phyloP scores from a whole-genome alignment of 92 coral and sea anemone genomes.

The Umimayanthus kanabou region DNA sequence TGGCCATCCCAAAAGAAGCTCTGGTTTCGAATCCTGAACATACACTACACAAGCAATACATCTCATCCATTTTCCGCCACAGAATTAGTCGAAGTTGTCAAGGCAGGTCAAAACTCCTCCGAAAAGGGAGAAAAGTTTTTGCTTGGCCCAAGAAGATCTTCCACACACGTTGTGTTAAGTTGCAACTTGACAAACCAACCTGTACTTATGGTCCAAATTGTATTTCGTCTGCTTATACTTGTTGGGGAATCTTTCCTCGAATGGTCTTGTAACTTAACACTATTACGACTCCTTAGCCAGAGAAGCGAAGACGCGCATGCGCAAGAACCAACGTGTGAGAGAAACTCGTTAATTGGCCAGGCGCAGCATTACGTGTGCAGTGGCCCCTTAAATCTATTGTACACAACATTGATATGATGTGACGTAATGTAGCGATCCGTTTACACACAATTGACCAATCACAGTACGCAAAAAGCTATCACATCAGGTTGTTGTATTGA shows the following conservation, averaged over 20 bases:
- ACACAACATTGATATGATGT: constrained; percentile 82
- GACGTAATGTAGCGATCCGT: constrained; percentile 95
- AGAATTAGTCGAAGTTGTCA: constrained; percentile 38
- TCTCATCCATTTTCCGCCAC: not conserved
- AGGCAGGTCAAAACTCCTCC: constrained; percentile 1
- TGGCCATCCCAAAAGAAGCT: not conserved
- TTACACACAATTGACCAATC: constrained; percentile 80
- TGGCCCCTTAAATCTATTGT: constrained; percentile 63
- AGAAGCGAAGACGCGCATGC: constrained; percentile 48
- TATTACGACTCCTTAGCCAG: constrained; percentile 29
- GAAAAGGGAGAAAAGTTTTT: not conserved
- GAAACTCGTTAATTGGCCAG: constrained; percentile 43
- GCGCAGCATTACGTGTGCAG: constrained; percentile 82
- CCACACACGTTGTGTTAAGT: not conserved
- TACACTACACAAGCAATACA: not conserved
- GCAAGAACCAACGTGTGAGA: constrained; percentile 15
- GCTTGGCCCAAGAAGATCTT: not conserved
- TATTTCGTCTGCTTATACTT: constrained; percentile 42
- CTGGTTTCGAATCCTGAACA: not conserved
- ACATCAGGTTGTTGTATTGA: constrained; percentile 75
- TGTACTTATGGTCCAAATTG: constrained; percentile 28
- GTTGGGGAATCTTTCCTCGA: constrained; percentile 14
- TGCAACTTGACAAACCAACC: constrained; percentile 27
- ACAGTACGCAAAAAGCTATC: constrained; percentile 33
- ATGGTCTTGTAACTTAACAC: constrained; percentile 50